A percentile compares a stretch with the other conserved stretches of the same genome.
Conservation (phyloP, 2,888 invertebrate species). For the Acanthopleura granulata region DNA sequence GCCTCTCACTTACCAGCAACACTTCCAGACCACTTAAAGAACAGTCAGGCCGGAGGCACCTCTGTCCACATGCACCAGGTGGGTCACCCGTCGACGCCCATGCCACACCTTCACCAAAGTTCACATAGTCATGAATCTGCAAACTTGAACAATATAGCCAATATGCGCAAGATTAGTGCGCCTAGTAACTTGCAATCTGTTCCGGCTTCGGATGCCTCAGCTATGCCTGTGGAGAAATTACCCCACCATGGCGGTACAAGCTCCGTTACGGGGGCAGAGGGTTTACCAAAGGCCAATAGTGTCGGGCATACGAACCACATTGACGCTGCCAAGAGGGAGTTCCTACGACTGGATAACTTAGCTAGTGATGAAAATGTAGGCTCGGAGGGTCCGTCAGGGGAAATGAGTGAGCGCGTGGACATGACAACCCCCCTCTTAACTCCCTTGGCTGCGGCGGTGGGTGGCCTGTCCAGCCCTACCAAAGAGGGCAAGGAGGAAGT, state of each 20-base stretch:
- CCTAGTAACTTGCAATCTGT: constrained; percentile 7
- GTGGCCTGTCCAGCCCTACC: constrained; percentile 38
- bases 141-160: not conserved
- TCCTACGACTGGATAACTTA: constrained; percentile 3
- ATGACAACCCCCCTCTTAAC: constrained; percentile 13
- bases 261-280: not conserved
- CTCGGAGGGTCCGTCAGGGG: not conserved
- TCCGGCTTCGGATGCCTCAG: constrained; percentile 6
- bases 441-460: constrained; percentile 37
- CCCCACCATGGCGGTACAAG: constrained; percentile 9
- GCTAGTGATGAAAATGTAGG: not conserved
- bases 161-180: not conserved
- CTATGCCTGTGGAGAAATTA: not conserved
- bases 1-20: not conserved
- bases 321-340: not conserved
- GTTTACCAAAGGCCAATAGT: constrained; percentile 6
- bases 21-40: not conserved
- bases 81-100: not conserved
- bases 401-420: not conserved
- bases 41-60: not conserved
- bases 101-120: constrained; percentile 3
- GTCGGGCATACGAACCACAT: constrained; percentile 2
- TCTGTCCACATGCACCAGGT: not conserved
- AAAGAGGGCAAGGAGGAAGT: constrained; percentile 35
- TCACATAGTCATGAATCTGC: not conserved